Evolutionary conservation across 2,797 vertebrate genomes (phyloP).

Genomic region (Spea hammondii): DNA sequence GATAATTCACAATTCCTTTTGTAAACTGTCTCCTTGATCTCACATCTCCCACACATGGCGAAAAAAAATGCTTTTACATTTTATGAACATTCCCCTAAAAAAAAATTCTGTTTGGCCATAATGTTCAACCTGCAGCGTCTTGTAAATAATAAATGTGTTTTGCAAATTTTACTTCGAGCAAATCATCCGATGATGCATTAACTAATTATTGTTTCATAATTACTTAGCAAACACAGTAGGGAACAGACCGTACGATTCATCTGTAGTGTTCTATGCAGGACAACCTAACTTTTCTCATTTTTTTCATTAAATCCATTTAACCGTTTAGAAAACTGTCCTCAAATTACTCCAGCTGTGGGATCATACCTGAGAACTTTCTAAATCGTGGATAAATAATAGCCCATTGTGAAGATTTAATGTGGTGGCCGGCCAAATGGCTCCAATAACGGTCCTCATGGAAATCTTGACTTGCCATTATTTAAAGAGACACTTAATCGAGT

Average conservation of each 20-base stretch:
- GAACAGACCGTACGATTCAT: neutral
- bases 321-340: neutral
- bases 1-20: no score
- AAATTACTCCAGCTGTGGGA: neutral
- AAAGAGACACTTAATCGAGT: no score
- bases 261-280: neutral
- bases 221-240: neutral
- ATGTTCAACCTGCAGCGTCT: neutral
- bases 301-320: neutral
- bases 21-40: no score
- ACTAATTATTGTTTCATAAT: slow-evolving; percentile 3
- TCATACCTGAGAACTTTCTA: no score
- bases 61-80: no score
- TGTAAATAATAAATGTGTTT: neutral
- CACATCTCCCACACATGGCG: no score
- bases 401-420: no score
- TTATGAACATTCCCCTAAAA: no score
- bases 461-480: no score
- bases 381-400: no score
- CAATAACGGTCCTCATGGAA: no score
- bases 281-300: neutral
- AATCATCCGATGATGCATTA: neutral
- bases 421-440: no score
- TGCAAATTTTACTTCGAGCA: neutral
- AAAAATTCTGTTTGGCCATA: neutral